phyloP scores from a whole-genome alignment of 2,113 vertebrate genomes.

The Dicerorhinus sumatrensis region DNA sequence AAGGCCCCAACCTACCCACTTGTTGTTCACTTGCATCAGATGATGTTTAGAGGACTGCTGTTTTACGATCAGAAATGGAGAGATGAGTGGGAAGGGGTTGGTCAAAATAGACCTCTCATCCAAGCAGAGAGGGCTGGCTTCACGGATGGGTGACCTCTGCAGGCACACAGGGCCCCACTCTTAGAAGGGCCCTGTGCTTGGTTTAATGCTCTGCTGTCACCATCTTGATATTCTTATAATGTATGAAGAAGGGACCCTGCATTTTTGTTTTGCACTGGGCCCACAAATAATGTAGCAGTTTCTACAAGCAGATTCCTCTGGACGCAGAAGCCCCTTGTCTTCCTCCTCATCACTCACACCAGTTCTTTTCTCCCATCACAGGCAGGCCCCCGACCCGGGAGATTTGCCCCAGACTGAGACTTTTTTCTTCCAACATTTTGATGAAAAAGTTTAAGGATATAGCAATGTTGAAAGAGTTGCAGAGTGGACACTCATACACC shows the following conservation, averaged over 20 bases:
- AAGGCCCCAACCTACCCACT: not conserved
- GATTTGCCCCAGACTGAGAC: not conserved
- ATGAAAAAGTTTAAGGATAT: not conserved
- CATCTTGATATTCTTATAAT: not conserved
- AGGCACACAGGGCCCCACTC: rapidly evolving
- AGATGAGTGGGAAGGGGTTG: not conserved
- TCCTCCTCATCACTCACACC: not conserved
- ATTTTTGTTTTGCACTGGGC: not conserved
- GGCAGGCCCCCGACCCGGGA: not conserved
- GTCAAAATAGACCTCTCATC: not conserved
- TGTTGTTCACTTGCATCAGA: not conserved
- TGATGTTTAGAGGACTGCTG: too few species aligned
- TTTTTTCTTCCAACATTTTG: not conserved
- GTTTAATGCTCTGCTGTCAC: not conserved
- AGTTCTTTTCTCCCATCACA: not conserved
- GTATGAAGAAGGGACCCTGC: not conserved
- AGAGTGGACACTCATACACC: rapidly evolving
- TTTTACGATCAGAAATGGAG: not conserved
- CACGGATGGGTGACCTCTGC: too few species aligned
- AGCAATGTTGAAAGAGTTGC: not conserved
- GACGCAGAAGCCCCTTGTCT: not conserved
- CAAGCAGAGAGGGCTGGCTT: not conserved
- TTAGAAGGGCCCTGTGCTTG: not conserved
- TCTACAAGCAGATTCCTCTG: not conserved
- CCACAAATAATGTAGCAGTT: rapidly evolving